Percentiles rank a stretch among this genome's conserved stretches.
phyloP scores from a whole-genome alignment of 1,140 invertebrate genomes.

The Lethocerus indicus region DNA sequence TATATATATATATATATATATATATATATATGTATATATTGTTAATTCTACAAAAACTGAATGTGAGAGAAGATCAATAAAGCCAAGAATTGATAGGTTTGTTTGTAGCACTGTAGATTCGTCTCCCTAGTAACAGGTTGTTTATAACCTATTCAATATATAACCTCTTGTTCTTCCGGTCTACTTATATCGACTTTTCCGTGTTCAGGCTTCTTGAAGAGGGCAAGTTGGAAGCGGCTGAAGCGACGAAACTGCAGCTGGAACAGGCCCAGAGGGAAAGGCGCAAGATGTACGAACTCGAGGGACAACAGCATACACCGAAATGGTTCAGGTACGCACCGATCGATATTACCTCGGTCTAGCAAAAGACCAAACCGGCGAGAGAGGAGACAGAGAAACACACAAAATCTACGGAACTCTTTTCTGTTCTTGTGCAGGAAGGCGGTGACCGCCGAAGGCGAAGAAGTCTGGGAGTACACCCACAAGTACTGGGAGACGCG shows the following conservation, averaged over 20 bases:
- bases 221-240: slow-evolving; percentile 52
- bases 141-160: slow-evolving; percentile 10
- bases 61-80: background rate
- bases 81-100: background rate
- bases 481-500: slow-evolving; percentile 36
- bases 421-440: background rate
- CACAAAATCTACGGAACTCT: background rate
- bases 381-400: background rate
- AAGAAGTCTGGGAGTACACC: slow-evolving; percentile 43
- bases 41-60: background rate
- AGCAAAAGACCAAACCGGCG: background rate
- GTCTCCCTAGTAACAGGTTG: background rate
- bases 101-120: background rate
- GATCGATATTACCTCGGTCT: background rate
- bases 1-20: slow-evolving; percentile 3
- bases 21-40: background rate
- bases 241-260: slow-evolving; percentile 46
- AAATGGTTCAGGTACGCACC: slow-evolving; percentile 35
- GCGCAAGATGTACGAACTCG: slow-evolving; percentile 38
- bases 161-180: slow-evolving; percentile 14
- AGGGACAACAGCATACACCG: slow-evolving; percentile 26
- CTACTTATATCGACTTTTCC: no score
- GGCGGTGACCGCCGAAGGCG: slow-evolving; percentile 20
- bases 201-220: slow-evolving; percentile 46
- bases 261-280: slow-evolving; percentile 51